Evolutionary conservation across 2,888 invertebrate species (phyloP).

Genomic region (Eurytoma adleriae): DNA sequence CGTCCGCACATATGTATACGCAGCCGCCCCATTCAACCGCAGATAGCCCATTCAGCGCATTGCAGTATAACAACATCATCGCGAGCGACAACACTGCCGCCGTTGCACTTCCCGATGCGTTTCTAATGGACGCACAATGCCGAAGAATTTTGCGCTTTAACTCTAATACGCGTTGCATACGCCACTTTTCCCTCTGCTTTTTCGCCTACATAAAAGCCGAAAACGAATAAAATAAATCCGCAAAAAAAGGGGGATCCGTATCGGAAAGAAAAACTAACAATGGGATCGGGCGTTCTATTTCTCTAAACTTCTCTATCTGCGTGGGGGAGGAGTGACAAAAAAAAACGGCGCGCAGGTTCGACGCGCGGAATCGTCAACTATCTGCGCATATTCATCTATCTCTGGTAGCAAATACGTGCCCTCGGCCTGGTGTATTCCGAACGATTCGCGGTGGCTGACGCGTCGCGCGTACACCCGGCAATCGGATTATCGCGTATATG

Average conservation of each 20-base stretch:
- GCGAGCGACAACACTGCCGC: not conserved
- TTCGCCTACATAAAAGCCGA: too few species aligned
- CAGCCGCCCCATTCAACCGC: constrained; percentile 10
- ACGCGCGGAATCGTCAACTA: too few species aligned
- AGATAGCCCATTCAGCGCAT: constrained; percentile 25
- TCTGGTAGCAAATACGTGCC: not conserved
- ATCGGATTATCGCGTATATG: constrained; percentile 42
- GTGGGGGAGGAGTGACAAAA: too few species aligned
- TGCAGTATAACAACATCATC: constrained; percentile 6
- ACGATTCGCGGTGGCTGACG: not conserved
- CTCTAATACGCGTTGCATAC: not conserved
- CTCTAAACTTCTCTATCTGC: too few species aligned
- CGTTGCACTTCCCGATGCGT: constrained; percentile 11
- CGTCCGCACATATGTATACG: not conserved
- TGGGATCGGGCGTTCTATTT: too few species aligned
- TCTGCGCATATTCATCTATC: constrained; percentile 1
- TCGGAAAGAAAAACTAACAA: too few species aligned
- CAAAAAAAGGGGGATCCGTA: too few species aligned
- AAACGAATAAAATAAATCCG: too few species aligned
- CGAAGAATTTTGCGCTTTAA: not conserved
- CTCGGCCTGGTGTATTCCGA: not conserved
- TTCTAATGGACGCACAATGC: constrained; percentile 25
- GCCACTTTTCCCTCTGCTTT: too few species aligned
- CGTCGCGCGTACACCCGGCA: constrained; percentile 3
- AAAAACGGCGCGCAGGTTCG: too few species aligned